Evolutionary conservation across 2,888 invertebrate genomes (phyloP).

Genomic region (Scaptomyza polygonia): DNA sequence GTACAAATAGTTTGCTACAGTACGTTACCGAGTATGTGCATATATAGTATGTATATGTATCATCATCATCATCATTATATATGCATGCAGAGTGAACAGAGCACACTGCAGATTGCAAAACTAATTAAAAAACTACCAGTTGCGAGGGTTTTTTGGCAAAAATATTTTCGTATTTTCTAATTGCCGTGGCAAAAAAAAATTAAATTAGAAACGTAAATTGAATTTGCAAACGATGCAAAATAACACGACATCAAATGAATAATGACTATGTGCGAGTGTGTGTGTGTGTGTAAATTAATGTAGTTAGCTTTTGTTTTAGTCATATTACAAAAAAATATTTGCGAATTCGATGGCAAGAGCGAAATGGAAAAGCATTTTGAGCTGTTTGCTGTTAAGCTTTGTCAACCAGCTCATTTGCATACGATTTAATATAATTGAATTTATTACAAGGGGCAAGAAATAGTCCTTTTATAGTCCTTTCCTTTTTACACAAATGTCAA

Average conservation of each 20-base stretch:
- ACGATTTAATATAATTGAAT: conserved; percentile 73
- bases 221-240: conserved; percentile 68
- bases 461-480: conserved; percentile 23
- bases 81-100: conserved; percentile 16
- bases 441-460: conserved; percentile 48
- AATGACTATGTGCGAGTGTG: conserved; percentile 40
- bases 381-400: conserved; percentile 61
- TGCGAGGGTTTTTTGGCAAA: conserved; percentile 50
- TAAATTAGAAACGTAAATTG: conserved; percentile 73
- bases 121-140: conserved; percentile 68
- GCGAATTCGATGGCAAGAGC: conserved; percentile 12
- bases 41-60: conserved; percentile 5
- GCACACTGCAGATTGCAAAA: conserved; percentile 36
- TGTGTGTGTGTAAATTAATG: conserved; percentile 43
- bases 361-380: conserved; percentile 58
- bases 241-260: conserved; percentile 64
- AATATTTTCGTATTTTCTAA: conserved; percentile 73
- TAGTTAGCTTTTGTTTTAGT: conserved; percentile 46
- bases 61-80: conserved; percentile 38
- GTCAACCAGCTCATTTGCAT: conserved; percentile 67
- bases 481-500: conserved; percentile 39
- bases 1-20: conserved; percentile 6
- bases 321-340: conserved; percentile 29
- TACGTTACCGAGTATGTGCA: not conserved
- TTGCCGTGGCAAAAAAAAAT: conserved; percentile 53